Percentiles rank a stretch among this genome's conserved stretches.
phyloP scores from a whole-genome alignment of 2,797 vertebrate species.

The Apogon talboti region DNA sequence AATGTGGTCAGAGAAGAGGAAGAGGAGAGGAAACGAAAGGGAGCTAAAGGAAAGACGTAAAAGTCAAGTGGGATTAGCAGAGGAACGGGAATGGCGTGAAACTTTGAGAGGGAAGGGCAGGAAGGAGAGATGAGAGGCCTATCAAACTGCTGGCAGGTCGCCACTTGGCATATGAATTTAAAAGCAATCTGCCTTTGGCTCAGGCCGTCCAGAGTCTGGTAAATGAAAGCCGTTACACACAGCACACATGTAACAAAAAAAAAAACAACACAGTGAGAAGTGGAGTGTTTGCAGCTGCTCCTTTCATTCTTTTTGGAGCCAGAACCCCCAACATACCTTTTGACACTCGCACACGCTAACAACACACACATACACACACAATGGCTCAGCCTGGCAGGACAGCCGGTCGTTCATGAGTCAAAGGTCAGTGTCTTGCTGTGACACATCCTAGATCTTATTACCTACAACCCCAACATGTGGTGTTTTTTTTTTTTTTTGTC shows the following conservation, averaged over 20 bases:
- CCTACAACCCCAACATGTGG: conserved; percentile 16
- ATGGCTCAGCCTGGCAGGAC: conserved; percentile 34
- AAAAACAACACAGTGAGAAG: conserved; percentile 12
- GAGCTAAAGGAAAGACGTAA: conserved; percentile 30
- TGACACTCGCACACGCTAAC: conserved; percentile 28
- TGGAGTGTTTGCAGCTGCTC: conserved; percentile 71
- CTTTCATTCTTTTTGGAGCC: conserved; percentile 54
- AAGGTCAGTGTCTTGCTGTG: conserved; percentile 60
- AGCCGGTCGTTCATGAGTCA: conserved; percentile 57
- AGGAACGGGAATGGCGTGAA: conserved; percentile 45
- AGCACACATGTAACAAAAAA: conserved; percentile 33
- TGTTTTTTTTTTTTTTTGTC: too few relatives aligned
- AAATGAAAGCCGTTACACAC: conserved; percentile 27
- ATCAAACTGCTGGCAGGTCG: conserved; percentile 59
- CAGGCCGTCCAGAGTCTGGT: conserved; percentile 34
- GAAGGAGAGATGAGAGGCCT: conserved; percentile 50
- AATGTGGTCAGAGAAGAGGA: conserved; percentile 2
- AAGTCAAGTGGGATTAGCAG: conserved; percentile 57
- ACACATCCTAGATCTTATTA: conserved; percentile 72
- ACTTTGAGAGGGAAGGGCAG: conserved; percentile 43
- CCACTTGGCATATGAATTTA: conserved; percentile 61
- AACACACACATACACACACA: conserved; percentile 24
- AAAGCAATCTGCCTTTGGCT: conserved; percentile 42
- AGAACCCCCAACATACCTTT: conserved; percentile 44
- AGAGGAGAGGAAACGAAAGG: conserved; percentile 24